phyloP scores from a whole-genome alignment of 1,140 invertebrate genomes.

The fruit fly (Drosophila melanogaster) region DNA sequence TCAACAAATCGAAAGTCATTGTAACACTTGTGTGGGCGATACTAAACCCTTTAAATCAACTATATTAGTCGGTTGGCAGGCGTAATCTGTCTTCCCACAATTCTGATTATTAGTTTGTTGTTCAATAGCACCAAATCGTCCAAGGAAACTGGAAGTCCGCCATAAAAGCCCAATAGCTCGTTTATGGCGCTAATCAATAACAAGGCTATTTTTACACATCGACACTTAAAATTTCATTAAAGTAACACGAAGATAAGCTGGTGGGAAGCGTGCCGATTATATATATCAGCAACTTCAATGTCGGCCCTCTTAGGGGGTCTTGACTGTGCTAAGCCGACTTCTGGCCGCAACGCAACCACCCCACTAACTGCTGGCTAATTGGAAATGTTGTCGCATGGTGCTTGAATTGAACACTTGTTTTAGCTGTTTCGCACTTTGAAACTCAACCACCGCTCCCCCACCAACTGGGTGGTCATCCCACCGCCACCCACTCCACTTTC shows the following conservation, averaged over 20 bases:
- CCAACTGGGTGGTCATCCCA: not conserved
- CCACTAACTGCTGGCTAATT: slow-evolving; percentile 27
- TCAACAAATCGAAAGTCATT: slow-evolving; percentile 28
- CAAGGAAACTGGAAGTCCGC: slow-evolving; percentile 32
- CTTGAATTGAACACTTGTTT: slow-evolving; percentile 47
- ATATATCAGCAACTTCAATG: slow-evolving; percentile 9
- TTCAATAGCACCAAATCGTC: slow-evolving; percentile 2
- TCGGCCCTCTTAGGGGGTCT: slow-evolving; percentile 18
- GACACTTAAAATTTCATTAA: slow-evolving; percentile 52
- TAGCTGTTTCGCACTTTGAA: slow-evolving; percentile 28
- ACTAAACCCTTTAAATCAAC: slow-evolving; percentile 37
- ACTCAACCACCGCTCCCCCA: not conserved
- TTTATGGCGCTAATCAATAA: slow-evolving; percentile 37
- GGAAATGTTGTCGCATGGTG: slow-evolving; percentile 38
- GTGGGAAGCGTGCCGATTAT: slow-evolving; percentile 30
- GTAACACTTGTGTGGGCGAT: slow-evolving; percentile 2
- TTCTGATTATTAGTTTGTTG: slow-evolving; percentile 20
- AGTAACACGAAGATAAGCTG: slow-evolving; percentile 37
- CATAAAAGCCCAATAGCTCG: slow-evolving; percentile 41
- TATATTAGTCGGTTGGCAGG: not conserved
- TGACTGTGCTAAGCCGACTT: slow-evolving; percentile 36
- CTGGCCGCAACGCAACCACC: not conserved
- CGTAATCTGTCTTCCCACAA: slow-evolving; percentile 22
- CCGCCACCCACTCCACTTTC: slow-evolving; percentile 6
- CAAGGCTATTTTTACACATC: slow-evolving; percentile 25